These are phyloP conservation scores for Pedicia rivosa DNA, from an alignment of 2,888 invertebrate genomes.

Conservation along the genomic window DNA sequence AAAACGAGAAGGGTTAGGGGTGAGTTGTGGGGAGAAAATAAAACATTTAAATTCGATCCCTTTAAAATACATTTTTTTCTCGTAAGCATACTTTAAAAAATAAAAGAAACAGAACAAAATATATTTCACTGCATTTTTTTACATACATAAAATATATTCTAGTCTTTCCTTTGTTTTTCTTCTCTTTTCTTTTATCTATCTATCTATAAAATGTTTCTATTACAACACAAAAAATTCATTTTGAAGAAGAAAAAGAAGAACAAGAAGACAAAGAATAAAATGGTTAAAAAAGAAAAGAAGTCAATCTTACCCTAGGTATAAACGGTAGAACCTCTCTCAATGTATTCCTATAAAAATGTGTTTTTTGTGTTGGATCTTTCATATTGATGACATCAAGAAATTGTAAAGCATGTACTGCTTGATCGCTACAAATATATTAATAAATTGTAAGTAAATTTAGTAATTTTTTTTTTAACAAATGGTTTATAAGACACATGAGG, in stretches of 20 bases:
- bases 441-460: background rate
- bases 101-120: too few relatives aligned
- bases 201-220: too few relatives aligned
- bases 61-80: too few relatives aligned
- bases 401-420: conserved; percentile 81
- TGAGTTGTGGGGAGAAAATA: too few relatives aligned
- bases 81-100: too few relatives aligned
- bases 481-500: background rate
- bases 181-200: too few relatives aligned
- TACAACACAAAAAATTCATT: background rate
- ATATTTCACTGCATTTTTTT: too few relatives aligned
- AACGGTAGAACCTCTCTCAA: conserved; percentile 73
- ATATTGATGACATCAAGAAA: conserved; percentile 83
- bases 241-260: background rate
- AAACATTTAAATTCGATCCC: too few relatives aligned
- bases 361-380: conserved; percentile 79
- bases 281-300: background rate
- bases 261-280: background rate
- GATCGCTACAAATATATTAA: conserved; percentile 44
- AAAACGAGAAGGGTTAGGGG: too few relatives aligned
- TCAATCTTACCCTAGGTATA: conserved; percentile 64
- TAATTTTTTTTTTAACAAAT: background rate
- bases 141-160: too few relatives aligned
- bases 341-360: conserved; percentile 76
- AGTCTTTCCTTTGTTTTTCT: too few relatives aligned